Evolutionary conservation across 2,888 invertebrate genomes (phyloP), one percentile per base, ranked within the genome.

Genomic region (Andrena flavipes): DNA sequence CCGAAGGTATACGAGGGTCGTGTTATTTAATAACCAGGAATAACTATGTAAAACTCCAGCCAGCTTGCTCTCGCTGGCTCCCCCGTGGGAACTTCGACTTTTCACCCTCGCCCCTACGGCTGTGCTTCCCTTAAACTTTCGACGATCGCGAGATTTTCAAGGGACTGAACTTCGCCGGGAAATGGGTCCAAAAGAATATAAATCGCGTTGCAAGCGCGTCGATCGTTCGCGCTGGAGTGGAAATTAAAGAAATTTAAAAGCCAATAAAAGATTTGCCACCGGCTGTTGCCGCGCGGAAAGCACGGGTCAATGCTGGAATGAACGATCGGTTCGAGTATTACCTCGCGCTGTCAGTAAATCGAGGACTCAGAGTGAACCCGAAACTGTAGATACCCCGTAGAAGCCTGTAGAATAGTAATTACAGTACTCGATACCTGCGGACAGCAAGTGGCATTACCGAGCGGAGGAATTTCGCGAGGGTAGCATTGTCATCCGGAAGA

Each of bases 11-110:
- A 70, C 80, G 82, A 65, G 73, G 85, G 78, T 84, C 81, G 83
- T 69, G 86, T 89, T 90, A 90, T 90, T 90, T 90, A 90, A 90
- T 90, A 90, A 90, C 83, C 88, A 77, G 83, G 84, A 90, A 86
- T 87, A 88, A 90, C 87, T 85, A 83, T 87, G 87, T 84, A 84
- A 87, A 90, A 88, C 81, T 89, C 69, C 67, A 68, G 29, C 62
- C 35, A 23, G 42, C 20, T 69, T 13, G 60, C 26, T 76, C 65
- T 73, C 69, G 75, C 76, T 63, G 76, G 33, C 59, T 76, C 80
- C 74, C 77, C 48, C 59, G 62, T 59, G 73, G 62, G 49, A 88
- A 84, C 54, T 87, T 81, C 29, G 68, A 33, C 73, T 81, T 80
- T 62, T 80, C 78, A 69, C 84, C 78, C 80, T 82, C 77, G 49